Conservation (phyloP, 2,113 vertebrate genomes). For the Callaeas wilsoni region DNA sequence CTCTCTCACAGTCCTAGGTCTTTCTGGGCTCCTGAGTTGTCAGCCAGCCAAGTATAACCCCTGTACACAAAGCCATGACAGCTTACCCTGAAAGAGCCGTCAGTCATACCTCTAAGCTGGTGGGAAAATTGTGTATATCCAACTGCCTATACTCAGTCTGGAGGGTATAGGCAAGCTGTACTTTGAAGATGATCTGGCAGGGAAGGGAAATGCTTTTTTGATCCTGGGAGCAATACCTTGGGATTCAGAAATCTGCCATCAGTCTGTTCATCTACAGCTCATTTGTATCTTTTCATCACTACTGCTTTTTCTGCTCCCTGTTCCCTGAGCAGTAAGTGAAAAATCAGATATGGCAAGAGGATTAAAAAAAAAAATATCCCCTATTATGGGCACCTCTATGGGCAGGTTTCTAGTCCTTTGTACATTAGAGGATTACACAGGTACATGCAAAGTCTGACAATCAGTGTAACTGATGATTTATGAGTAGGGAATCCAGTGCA, state of each 20-base stretch:
- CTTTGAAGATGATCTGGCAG: neutral
- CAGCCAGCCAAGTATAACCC: neutral
- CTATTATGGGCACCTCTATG: neutral
- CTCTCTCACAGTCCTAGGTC: neutral
- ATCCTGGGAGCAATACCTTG: neutral
- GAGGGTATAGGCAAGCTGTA: neutral
- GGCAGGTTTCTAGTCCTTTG: neutral
- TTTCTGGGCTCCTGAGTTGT: neutral
- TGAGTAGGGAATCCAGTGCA: neutral
- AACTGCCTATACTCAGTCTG: neutral
- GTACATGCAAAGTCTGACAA: neutral
- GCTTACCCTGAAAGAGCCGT: neutral
- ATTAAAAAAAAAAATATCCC: neutral
- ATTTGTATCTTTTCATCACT: neutral
- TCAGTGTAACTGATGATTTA: neutral
- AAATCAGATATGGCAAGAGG: neutral
- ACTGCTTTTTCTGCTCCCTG: neutral
- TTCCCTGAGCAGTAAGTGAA: neutral
- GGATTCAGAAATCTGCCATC: neutral
- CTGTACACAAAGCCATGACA: neutral
- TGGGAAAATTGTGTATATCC: neutral
- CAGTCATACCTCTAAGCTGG: neutral
- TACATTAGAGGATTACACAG: neutral
- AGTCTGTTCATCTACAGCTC: neutral
- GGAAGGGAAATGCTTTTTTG: neutral